phyloP scores from a whole-genome alignment of 2,888 invertebrate genomes.

The Synergus itoensis region DNA sequence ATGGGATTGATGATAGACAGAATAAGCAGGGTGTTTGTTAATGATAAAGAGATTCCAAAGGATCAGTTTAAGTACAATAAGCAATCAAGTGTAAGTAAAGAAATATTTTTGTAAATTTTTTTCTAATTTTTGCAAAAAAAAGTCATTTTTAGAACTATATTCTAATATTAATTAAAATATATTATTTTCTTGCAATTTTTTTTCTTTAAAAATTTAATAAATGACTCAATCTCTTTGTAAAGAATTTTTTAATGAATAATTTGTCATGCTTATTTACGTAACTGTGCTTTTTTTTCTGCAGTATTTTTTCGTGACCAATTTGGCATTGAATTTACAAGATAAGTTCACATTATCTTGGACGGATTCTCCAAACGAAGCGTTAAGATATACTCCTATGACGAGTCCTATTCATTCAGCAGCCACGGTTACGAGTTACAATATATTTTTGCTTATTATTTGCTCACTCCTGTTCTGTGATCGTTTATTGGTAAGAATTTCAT shows the following conservation, averaged over 20 bases:
- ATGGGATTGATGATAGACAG: background rate
- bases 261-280: background rate
- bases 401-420: background rate
- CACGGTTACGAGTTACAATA: background rate
- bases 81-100: constrained; percentile 1
- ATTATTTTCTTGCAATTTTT: too few species aligned
- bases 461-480: constrained; percentile 8
- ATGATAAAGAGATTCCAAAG: background rate
- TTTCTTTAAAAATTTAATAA: too few species aligned
- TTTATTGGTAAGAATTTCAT: background rate
- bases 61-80: constrained; percentile 7
- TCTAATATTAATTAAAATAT: background rate
- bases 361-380: background rate
- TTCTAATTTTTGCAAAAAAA: too few species aligned
- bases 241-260: too few species aligned
- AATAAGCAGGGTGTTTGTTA: constrained; percentile 6
- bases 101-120: background rate
- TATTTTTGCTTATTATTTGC: constrained; percentile 9
- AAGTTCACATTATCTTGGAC: constrained; percentile 25
- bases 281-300: background rate
- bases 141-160: background rate
- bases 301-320: constrained; percentile 19
- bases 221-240: too few species aligned
- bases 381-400: too few species aligned
- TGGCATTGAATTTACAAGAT: constrained; percentile 20